Evolutionary conservation across 2,113 vertebrate genomes (phyloP).

Genomic region (Daphoenositta chrysoptera): DNA sequence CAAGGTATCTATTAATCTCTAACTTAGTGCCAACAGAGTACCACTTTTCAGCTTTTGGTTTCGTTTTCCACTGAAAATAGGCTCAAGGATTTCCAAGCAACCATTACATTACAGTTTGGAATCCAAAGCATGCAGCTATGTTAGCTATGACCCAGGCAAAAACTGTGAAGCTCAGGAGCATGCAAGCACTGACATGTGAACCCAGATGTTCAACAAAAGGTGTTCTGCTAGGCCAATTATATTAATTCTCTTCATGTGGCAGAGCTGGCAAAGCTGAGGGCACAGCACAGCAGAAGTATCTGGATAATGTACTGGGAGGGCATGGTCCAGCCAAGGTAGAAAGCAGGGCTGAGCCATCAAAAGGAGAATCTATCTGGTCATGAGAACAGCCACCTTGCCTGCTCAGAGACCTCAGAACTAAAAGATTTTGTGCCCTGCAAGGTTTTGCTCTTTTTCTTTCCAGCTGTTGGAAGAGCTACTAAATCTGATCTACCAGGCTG

Average conservation of each 20-base stretch:
- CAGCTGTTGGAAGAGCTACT: not conserved
- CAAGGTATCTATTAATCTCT: not conserved
- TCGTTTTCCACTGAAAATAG: not conserved
- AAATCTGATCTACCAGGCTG: not conserved
- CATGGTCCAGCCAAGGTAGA: not conserved
- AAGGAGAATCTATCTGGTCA: not conserved
- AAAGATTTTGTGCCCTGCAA: not conserved
- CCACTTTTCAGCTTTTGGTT: not conserved
- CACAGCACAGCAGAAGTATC: not conserved
- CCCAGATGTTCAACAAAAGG: not conserved
- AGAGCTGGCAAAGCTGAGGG: not conserved
- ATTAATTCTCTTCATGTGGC: not conserved
- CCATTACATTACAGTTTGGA: not conserved
- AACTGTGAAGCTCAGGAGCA: not conserved
- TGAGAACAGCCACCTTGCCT: not conserved
- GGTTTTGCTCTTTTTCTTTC: not conserved
- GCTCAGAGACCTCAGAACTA: not conserved
- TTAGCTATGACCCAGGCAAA: not conserved
- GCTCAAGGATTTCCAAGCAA: not conserved
- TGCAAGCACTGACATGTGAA: not conserved
- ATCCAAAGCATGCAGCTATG: accelerated
- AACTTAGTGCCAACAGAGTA: not conserved
- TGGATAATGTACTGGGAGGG: not conserved
- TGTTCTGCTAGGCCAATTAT: not conserved
- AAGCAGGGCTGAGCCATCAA: not conserved